Evolutionary conservation across 2,113 vertebrate species (phyloP).

Genomic region (Nipponia nippon): DNA sequence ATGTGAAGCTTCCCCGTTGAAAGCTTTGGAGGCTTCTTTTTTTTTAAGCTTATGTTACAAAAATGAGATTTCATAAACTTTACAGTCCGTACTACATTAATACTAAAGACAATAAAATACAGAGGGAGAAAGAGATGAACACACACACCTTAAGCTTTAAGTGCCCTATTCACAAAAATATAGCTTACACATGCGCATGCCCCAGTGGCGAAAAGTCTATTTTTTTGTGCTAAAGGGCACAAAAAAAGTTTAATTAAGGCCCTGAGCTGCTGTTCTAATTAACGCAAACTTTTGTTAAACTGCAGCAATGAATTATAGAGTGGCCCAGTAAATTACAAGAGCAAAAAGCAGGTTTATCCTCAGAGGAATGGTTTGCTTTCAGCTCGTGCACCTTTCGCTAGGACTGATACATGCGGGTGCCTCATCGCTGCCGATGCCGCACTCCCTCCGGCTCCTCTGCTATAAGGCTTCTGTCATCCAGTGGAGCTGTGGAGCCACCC

Average conservation of each 20-base stretch:
- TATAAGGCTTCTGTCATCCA: not conserved
- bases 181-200: conserved; percentile 35
- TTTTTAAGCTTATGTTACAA: conserved; percentile 70
- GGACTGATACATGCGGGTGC: not conserved
- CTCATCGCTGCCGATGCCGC: accelerated
- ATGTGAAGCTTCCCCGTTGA: conserved; percentile 50
- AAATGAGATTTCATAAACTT: conserved; percentile 70
- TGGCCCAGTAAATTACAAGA: not conserved
- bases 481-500: not conserved
- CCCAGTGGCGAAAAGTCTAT: not conserved
- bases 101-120: conserved; percentile 51
- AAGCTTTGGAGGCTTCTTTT: conserved; percentile 62
- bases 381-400: not conserved
- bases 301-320: not conserved
- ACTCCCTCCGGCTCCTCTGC: not conserved
- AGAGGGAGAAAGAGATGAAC: not conserved
- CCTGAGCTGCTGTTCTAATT: conserved; percentile 17
- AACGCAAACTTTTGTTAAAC: not conserved
- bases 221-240: conserved; percentile 43
- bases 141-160: conserved; percentile 4
- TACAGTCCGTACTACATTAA: conserved; percentile 52
- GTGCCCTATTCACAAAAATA: conserved; percentile 34
- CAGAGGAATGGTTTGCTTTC: not conserved
- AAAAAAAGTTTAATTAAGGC: conserved; percentile 1
- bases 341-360: not conserved